phyloP scores from a whole-genome alignment of 2,113 vertebrate species.

The Rutilus rutilus region DNA sequence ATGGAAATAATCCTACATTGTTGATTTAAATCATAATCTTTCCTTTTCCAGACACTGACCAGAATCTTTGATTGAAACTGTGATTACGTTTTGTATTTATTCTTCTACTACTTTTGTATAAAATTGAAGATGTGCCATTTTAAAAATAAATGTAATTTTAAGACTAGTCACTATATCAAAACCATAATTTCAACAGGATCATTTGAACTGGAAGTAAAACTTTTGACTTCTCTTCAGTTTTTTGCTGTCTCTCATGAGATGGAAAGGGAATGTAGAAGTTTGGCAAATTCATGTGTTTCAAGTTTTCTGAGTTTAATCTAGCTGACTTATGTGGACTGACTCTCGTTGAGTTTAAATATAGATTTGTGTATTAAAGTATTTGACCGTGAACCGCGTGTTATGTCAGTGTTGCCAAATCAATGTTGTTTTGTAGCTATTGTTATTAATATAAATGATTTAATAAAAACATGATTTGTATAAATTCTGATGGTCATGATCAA shows the following conservation, averaged over 20 bases:
- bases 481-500: not conserved
- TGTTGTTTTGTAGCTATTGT: not conserved
- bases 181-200: not conserved
- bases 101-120: constrained; percentile 16
- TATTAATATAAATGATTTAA: not conserved
- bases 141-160: not conserved
- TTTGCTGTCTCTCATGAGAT: not conserved
- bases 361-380: not conserved
- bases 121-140: constrained; percentile 34
- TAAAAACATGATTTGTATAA: not conserved
- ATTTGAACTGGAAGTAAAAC: not conserved
- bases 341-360: not conserved
- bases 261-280: not conserved
- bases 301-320: not conserved
- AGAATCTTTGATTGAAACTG: constrained; percentile 22
- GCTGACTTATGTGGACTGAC: not conserved
- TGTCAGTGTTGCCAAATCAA: constrained; percentile 12
- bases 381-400: not conserved
- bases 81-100: not conserved
- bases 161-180: not conserved
- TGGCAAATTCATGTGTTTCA: no score
- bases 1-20: not conserved
- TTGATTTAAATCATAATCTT: not conserved
- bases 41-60: not conserved
- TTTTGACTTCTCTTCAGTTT: not conserved